Conservation (phyloP, 2,113 vertebrate species). For the Condylura cristata region DNA sequence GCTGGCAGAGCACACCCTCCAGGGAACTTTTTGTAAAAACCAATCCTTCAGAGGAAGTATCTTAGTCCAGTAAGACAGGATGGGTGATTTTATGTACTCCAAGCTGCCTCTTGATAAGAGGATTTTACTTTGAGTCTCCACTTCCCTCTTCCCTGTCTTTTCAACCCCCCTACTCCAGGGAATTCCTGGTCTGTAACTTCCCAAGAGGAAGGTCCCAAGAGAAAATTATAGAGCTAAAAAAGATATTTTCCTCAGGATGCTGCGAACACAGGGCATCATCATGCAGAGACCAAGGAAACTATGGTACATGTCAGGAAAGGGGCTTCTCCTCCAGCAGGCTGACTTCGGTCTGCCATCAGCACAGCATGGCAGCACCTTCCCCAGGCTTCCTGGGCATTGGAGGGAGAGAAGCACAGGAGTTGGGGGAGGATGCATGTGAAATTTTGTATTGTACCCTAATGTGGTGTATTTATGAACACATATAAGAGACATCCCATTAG, state of each 20-base stretch:
- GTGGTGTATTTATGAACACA: background rate
- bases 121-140: background rate
- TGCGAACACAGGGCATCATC: rapidly evolving
- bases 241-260: background rate
- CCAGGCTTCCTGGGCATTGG: background rate
- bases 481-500: background rate
- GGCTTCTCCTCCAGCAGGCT: background rate
- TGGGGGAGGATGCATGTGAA: no score
- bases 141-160: background rate
- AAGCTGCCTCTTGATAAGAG: background rate
- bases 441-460: no score
- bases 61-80: background rate
- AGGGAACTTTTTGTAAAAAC: background rate
- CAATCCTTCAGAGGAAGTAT: background rate
- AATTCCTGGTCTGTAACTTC: background rate
- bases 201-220: background rate
- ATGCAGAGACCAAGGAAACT: background rate
- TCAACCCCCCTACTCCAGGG: no score
- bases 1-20: background rate
- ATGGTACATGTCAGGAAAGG: background rate
- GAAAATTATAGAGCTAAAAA: background rate
- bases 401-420: background rate
- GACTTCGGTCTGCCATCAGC: background rate
- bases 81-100: background rate
- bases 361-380: background rate